phyloP scores from a whole-genome alignment of 1,140 invertebrate species.

The Drosophila ambigua region DNA sequence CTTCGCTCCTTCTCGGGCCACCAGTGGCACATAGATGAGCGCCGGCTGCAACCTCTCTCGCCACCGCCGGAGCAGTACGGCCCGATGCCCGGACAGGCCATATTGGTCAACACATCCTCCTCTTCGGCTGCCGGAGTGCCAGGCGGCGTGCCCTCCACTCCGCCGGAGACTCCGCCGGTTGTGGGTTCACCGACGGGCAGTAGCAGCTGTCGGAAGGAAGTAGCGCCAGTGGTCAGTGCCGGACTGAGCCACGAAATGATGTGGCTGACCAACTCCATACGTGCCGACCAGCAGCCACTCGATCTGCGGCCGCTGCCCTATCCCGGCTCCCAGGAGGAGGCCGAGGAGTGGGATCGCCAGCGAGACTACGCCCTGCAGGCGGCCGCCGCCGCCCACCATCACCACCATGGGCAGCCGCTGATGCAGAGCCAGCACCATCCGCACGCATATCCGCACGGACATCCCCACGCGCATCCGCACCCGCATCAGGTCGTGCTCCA shows the following conservation, averaged over 20 bases:
- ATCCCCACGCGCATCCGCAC: conserved; percentile 63
- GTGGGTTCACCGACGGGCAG: conserved; percentile 80
- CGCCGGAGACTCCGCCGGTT: conserved; percentile 82
- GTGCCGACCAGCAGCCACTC: conserved; percentile 90
- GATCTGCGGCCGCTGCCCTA: conserved; percentile 90
- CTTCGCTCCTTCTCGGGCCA: conserved; percentile 70
- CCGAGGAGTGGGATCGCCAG: conserved; percentile 86
- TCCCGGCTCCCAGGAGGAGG: conserved; percentile 84
- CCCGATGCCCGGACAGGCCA: conserved; percentile 78
- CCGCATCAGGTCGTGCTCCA: conserved; percentile 52
- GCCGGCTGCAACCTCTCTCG: conserved; percentile 86
- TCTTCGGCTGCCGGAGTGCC: conserved; percentile 62
- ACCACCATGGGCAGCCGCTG: conserved; percentile 72
- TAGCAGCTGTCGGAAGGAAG: conserved; percentile 79
- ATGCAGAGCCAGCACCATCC: conserved; percentile 67
- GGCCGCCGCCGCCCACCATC: conserved; percentile 68
- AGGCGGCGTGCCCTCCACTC: conserved; percentile 81
- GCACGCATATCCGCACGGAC: conserved; percentile 15
- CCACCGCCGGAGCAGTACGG: conserved; percentile 86
- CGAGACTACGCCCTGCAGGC: conserved; percentile 85
- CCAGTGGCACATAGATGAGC: conserved; percentile 85
- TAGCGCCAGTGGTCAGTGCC: conserved; percentile 86
- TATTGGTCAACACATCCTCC: conserved; percentile 74
- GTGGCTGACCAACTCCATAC: conserved; percentile 89
- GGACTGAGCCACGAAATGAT: conserved; percentile 88